phyloP scores from a whole-genome alignment of 2,797 vertebrate species.

The Tokudaia muenninki region DNA sequence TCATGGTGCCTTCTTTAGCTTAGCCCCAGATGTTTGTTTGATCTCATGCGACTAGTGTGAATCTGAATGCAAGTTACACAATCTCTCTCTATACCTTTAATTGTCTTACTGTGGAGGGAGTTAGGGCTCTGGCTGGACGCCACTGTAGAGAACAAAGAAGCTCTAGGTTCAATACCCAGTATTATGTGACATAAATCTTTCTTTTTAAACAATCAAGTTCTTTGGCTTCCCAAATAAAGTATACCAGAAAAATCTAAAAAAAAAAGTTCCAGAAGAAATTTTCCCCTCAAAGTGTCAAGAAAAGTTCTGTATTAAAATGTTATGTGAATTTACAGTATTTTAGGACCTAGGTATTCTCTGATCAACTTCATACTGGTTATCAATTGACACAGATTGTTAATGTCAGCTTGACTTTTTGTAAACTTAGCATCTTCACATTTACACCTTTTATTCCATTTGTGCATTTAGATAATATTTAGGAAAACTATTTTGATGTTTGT shows the following conservation, averaged over 20 bases:
- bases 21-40: neutral
- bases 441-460: neutral
- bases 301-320: neutral
- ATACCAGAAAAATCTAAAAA: neutral
- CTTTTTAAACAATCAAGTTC: neutral
- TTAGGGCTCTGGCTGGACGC: neutral
- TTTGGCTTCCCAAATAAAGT: neutral
- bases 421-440: neutral
- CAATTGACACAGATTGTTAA: neutral
- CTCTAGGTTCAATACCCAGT: neutral
- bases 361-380: neutral
- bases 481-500: neutral
- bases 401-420: slow-evolving; percentile 29
- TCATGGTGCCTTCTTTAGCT: neutral
- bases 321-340: neutral
- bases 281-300: neutral
- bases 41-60: neutral
- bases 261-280: neutral
- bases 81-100: neutral
- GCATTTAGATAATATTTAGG: neutral
- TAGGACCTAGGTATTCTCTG: neutral
- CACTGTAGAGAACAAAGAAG: no score
- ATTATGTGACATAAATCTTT: neutral
- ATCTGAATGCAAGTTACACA: neutral
- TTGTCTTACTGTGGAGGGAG: neutral